Base-by-base conservation (phyloP, 1,140 invertebrate genomes). In the Magallana angulata region DNA sequence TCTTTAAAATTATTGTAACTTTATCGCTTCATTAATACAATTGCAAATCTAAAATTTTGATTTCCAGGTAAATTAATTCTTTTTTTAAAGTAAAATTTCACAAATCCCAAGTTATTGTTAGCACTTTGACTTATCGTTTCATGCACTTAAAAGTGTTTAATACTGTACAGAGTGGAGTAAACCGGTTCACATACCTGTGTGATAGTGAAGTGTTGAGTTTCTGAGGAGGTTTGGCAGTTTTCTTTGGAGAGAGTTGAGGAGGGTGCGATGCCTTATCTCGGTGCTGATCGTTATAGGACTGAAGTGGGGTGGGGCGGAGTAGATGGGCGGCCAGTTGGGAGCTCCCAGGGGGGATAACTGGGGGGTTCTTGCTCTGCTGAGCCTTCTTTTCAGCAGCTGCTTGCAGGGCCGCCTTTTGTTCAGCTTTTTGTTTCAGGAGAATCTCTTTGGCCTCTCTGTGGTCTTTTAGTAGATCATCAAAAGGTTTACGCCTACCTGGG, bases 391-490 rank as follows among this genome's bases (percentile, higher is more conserved):
- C 85, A 64, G 90, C 82, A 87, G 89, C 85, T 62, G 88, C 85
- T 76, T 64, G 64, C 57, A 86, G 85, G 24, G 92, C 87, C 82
- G 88, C 90, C 57, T 93, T 91, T 36, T 86, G 87, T 58, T 92
- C 90, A 62, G 89, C 91, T 87, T 93, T 94, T 81, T 92, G 92
- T 87, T 93, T 93, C 7, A 93, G 83, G 56, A 94, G 88, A 9
- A 92, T 91, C 87, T 95, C 94, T 89, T 94, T 94, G 7, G 93
- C 96, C 59, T 97, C 97, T 68, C 96, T 95, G 93, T 98, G 97
- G 88, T 97, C 97, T 5, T 96, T 96, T 68, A 98, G 95, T 36
- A 98, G 95, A 71, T 97, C 96, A 94, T 98, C 97, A 94, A 98
- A 98, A 48, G 96, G 95, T 94, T 97, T 97, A 80, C 96, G 96